These are phyloP conservation scores for Megamerina dolium DNA, from an alignment of 2,888 invertebrate genomes.

Conservation along the genomic window DNA sequence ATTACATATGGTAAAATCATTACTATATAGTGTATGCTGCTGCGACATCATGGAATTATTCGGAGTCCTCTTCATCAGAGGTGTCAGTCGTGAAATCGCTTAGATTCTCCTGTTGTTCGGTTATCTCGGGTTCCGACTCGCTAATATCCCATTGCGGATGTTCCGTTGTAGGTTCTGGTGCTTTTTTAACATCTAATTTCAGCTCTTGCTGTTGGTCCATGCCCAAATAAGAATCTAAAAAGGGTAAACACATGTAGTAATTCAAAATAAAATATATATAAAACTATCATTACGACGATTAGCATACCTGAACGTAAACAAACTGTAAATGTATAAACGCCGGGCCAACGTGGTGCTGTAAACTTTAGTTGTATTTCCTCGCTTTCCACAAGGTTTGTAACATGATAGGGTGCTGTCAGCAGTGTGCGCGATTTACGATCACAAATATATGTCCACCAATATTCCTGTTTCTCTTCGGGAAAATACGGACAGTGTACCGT, in stretches of 20 bases:
- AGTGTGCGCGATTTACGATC: slow-evolving; percentile 89
- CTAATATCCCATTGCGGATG: slow-evolving; percentile 99
- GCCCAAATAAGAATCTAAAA: slow-evolving; percentile 86
- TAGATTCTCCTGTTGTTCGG: slow-evolving; percentile 58
- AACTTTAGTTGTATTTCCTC: slow-evolving; percentile 95
- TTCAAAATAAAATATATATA: neutral
- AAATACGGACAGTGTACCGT: slow-evolving; percentile 96
- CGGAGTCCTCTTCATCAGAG: slow-evolving; percentile 56
- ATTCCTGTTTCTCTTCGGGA: slow-evolving; percentile 94
- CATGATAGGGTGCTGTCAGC: slow-evolving; percentile 86
- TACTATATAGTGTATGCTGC: no score
- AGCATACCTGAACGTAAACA: slow-evolving; percentile 71
- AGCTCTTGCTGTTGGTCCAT: slow-evolving; percentile 93
- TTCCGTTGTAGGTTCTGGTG: slow-evolving; percentile 80
- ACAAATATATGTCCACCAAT: slow-evolving; percentile 99
- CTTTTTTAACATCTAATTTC: slow-evolving; percentile 96
- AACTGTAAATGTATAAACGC: slow-evolving; percentile 86
- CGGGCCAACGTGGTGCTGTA: slow-evolving; percentile 91
- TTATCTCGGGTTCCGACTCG: slow-evolving; percentile 76
- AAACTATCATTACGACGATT: neutral
- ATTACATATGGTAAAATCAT: no score
- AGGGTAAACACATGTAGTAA: neutral
- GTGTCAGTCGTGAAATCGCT: slow-evolving; percentile 63
- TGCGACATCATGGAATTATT: slow-evolving; percentile 21
- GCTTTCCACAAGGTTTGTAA: slow-evolving; percentile 82